A percentile compares a stretch with the other conserved stretches of the same genome.
phyloP scores from a whole-genome alignment of 2,888 invertebrate genomes.

The Hedychridium roseum region DNA sequence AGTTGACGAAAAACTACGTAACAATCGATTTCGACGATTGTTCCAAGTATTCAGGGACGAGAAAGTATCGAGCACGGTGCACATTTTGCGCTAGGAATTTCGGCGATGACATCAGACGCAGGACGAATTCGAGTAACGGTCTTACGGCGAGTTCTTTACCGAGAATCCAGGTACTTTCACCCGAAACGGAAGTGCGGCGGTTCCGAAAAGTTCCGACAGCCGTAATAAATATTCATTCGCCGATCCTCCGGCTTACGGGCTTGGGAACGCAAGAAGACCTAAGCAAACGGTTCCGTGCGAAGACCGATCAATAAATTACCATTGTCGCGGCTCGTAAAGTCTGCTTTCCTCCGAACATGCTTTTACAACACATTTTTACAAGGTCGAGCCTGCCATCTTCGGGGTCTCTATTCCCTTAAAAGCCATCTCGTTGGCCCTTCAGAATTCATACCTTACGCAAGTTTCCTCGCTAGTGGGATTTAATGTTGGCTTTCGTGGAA shows the following conservation, averaged over 20 bases:
- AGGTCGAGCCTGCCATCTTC: too few species aligned
- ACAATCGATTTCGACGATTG: background rate
- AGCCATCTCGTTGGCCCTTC: too few species aligned
- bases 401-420: too few species aligned
- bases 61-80: background rate
- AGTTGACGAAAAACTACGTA: background rate
- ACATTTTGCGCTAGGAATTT: background rate
- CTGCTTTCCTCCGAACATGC: too few species aligned
- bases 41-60: background rate
- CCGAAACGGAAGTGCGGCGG: constrained; percentile 2
- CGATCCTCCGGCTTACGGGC: too few species aligned
- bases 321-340: too few species aligned
- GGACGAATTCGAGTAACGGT: constrained; percentile 9
- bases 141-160: constrained; percentile 6
- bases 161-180: constrained; percentile 4
- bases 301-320: too few species aligned
- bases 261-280: too few species aligned
- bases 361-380: too few species aligned
- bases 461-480: too few species aligned
- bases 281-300: constrained; percentile 3
- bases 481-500: too few species aligned
- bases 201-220: constrained; percentile 12
- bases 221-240: constrained; percentile 16
- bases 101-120: background rate
- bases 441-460: too few species aligned